Percentiles rank a stretch among this genome's conserved stretches.
These are phyloP conservation scores for Nezara viridula DNA, from an alignment of 2,888 invertebrate genomes.

Conservation along the genomic window DNA sequence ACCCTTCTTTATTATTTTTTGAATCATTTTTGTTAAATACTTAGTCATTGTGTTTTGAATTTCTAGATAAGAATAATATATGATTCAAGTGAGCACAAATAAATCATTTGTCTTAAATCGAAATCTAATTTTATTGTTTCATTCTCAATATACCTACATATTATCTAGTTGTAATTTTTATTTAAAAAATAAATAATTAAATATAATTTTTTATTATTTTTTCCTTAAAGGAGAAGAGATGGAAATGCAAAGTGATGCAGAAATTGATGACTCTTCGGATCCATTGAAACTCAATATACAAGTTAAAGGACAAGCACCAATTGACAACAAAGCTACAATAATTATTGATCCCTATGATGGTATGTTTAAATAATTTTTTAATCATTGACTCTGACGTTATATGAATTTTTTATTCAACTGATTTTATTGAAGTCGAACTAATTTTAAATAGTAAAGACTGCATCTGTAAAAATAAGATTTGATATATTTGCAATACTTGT, in stretches of 20 bases:
- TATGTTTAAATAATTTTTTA: conserved; percentile 60
- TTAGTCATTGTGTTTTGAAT: too few relatives aligned
- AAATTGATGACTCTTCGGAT: conserved; percentile 69
- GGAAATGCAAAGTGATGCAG: conserved; percentile 69
- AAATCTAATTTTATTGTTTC: not conserved
- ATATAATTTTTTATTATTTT: not conserved
- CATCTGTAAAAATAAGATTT: not conserved
- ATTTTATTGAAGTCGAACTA: not conserved
- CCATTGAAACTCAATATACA: conserved; percentile 70
- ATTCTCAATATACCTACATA: too few relatives aligned
- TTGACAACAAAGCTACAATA: conserved; percentile 67
- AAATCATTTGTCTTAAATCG: not conserved
- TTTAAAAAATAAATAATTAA: not conserved
- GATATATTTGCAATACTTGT: not conserved
- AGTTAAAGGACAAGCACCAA: conserved; percentile 69
- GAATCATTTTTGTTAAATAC: too few relatives aligned
- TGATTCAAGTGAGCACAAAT: too few relatives aligned
- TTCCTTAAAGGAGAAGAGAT: conserved; percentile 69
- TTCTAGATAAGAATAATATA: too few relatives aligned
- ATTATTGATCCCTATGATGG: conserved; percentile 69
- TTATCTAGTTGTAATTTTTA: not conserved
- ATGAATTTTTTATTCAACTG: not conserved
- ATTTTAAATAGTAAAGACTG: not conserved
- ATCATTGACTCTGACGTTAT: not conserved
- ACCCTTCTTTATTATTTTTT: too few relatives aligned